These are phyloP conservation scores for Catonia carolina DNA, from an alignment of 2,888 invertebrate genomes.

Conservation along the genomic window DNA sequence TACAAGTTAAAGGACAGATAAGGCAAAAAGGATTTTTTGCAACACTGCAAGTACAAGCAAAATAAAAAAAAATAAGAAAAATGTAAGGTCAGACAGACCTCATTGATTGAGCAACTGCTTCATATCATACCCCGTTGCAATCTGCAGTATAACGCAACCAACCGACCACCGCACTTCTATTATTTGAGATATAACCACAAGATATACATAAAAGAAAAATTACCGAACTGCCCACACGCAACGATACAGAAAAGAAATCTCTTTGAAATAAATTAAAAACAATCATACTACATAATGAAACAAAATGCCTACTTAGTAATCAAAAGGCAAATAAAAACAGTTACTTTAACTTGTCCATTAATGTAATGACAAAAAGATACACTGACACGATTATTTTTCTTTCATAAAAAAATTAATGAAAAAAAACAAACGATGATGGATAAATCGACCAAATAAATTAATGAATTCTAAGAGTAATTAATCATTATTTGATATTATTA, in stretches of 20 bases:
- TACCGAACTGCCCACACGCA: no score
- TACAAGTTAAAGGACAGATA: no score
- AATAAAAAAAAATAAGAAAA: neutral
- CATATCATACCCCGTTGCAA: no score
- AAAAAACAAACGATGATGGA: no score
- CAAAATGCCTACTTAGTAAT: constrained; percentile 6
- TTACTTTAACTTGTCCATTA: constrained; percentile 35
- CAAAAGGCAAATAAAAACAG: neutral
- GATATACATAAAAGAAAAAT: no score
- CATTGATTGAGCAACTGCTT: constrained; percentile 4
- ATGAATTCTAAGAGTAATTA: no score
- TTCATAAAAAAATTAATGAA: no score
- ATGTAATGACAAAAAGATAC: constrained; percentile 2
- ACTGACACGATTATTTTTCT: no score
- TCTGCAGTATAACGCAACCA: neutral
- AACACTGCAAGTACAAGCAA: neutral
- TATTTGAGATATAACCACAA: constrained; percentile 1
- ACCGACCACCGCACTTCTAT: constrained; percentile 5
- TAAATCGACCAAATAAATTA: no score
- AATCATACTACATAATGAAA: constrained; percentile 24
- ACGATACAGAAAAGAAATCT: no score
- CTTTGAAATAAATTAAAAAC: constrained; percentile 25
- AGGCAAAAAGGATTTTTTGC: no score
- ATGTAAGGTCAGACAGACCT: constrained; percentile 5
- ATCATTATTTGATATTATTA: no score